phyloP scores from a whole-genome alignment of 2,113 vertebrate genomes.

The Leucoraja erinaceus region DNA sequence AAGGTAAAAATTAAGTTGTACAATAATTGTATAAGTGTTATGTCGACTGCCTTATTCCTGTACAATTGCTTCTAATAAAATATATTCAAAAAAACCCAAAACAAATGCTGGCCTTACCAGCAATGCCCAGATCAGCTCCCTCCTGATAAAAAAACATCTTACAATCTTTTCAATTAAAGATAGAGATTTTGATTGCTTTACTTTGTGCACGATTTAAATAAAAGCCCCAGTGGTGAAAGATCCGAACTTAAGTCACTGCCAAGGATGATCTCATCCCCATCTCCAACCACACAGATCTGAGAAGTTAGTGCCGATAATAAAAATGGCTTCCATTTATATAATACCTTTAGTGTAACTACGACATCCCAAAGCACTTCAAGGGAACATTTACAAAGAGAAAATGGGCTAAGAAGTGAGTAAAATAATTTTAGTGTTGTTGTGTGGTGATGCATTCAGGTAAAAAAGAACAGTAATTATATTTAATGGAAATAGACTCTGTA shows the following conservation, averaged over 20 bases:
- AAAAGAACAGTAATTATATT: neutral
- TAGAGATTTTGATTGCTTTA: neutral
- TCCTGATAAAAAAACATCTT: neutral
- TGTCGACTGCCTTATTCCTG: no score
- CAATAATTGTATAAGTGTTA: no score
- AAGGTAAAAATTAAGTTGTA: no score
- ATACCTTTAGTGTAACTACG: no score
- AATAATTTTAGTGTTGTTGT: neutral
- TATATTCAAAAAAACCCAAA: no score
- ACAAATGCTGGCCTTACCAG: no score
- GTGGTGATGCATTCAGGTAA: neutral
- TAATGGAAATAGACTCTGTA: neutral
- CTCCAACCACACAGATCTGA: neutral
- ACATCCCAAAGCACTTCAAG: no score
- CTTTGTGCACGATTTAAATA: neutral
- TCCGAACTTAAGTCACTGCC: no score
- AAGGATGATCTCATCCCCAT: neutral
- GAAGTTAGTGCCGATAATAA: neutral
- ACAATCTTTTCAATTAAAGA: neutral
- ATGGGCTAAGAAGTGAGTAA: neutral
- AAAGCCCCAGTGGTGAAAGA: neutral
- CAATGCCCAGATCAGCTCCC: no score
- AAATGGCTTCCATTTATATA: no score
- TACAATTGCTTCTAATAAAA: no score
- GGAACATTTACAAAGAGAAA: neutral